A percentile compares a stretch with the other conserved stretches of the same genome.
phyloP scores from a whole-genome alignment of 2,888 invertebrate genomes.

The Pyrocoelia pectoralis region DNA sequence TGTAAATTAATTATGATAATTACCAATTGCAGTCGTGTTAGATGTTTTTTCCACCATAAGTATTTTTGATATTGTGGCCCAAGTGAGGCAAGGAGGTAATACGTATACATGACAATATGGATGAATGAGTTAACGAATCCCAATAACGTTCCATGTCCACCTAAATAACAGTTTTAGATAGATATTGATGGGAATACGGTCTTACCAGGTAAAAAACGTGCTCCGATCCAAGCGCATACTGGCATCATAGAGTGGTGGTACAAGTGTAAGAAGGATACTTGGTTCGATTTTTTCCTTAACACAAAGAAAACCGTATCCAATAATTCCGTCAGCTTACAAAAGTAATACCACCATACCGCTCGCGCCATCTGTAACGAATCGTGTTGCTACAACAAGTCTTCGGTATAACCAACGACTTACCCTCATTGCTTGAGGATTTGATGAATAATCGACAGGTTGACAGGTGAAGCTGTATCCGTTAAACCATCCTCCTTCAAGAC shows the following conservation, averaged over 20 bases:
- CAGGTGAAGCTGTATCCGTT: slow-evolving; percentile 74
- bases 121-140: slow-evolving; percentile 93
- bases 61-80: slow-evolving; percentile 88
- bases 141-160: slow-evolving; percentile 81
- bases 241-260: slow-evolving; percentile 73
- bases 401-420: slow-evolving; percentile 60
- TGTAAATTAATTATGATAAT: slow-evolving; percentile 31
- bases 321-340: slow-evolving; percentile 65
- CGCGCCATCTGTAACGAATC: slow-evolving; percentile 55
- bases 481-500: slow-evolving; percentile 56
- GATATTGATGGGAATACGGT: slow-evolving; percentile 43
- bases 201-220: slow-evolving; percentile 64
- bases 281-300: slow-evolving; percentile 71
- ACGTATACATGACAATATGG: slow-evolving; percentile 94
- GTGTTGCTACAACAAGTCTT: background rate
- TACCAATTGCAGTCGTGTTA: slow-evolving; percentile 92
- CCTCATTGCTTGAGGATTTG: slow-evolving; percentile 66
- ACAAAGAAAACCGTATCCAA: slow-evolving; percentile 72
- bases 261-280: slow-evolving; percentile 72
- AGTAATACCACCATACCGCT: slow-evolving; percentile 62
- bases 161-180: slow-evolving; percentile 55
- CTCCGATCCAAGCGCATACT: slow-evolving; percentile 64
- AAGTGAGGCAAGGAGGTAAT: slow-evolving; percentile 88
- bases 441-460: slow-evolving; percentile 74
- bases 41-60: slow-evolving; percentile 93